phyloP scores from a whole-genome alignment of 2,113 vertebrate genomes.

The Trachemys scripta region DNA sequence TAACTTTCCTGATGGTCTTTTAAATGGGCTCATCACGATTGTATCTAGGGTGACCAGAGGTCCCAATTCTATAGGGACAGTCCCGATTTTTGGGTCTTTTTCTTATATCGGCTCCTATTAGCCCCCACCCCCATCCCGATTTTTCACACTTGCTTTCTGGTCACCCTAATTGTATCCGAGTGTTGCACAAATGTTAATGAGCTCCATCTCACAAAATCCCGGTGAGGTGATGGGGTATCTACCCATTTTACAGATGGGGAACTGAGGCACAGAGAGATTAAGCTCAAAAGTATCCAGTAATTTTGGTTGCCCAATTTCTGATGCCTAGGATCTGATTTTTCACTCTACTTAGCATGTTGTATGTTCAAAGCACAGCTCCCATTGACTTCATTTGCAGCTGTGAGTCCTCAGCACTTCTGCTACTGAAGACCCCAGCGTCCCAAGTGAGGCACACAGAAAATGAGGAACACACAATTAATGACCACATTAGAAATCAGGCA shows the following conservation, averaged over 20 bases:
- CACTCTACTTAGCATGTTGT: background rate
- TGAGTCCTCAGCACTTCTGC: background rate
- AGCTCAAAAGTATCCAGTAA: background rate
- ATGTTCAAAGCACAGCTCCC: slow-evolving; percentile 4
- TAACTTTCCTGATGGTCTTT: slow-evolving; percentile 30
- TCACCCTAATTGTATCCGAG: background rate
- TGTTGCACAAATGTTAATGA: background rate
- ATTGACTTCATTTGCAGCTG: background rate
- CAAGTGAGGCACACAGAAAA: slow-evolving; percentile 38
- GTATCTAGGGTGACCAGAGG: background rate
- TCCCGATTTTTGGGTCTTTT: no score
- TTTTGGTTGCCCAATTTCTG: background rate
- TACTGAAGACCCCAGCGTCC: slow-evolving; percentile 6
- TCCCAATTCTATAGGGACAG: no score
- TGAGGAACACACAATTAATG: slow-evolving; percentile 32
- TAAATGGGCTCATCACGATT: slow-evolving; percentile 17
- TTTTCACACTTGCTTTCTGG: no score
- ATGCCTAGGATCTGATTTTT: background rate
- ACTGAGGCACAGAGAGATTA: background rate
- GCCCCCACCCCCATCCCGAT: no score
- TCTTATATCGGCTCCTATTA: no score
- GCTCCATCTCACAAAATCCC: background rate
- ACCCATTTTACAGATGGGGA: background rate
- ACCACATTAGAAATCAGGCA: slow-evolving; percentile 15
- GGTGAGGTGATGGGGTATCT: background rate